Evolutionary conservation across 2,113 vertebrate species (phyloP).

Genomic region (Nyctereutes procyonoides): DNA sequence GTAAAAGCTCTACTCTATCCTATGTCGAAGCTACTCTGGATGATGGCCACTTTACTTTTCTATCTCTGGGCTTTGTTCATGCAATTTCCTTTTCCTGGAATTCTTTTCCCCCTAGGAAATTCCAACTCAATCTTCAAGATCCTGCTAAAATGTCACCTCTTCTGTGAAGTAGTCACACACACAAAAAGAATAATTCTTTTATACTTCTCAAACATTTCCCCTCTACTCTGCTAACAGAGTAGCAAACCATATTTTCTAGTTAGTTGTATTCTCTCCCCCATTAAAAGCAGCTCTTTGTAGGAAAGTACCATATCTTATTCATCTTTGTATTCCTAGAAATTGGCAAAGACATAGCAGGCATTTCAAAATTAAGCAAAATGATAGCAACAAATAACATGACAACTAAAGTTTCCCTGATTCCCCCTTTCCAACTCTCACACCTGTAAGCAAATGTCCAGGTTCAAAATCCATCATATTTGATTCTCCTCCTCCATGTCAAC

Average conservation of each 20-base stretch:
- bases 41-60: neutral
- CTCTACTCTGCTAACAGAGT: neutral
- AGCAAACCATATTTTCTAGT: neutral
- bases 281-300: neutral
- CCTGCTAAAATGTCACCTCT: neutral
- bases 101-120: slow-evolving; percentile 19
- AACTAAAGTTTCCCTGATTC: neutral
- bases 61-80: neutral
- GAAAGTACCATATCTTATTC: neutral
- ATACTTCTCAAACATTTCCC: neutral
- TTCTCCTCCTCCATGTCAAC: neutral
- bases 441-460: neutral
- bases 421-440: neutral
- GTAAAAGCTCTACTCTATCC: neutral
- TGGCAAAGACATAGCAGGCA: neutral
- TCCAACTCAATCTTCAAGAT: slow-evolving; percentile 16
- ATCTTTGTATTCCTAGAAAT: neutral
- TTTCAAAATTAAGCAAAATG: slow-evolving; percentile 32
- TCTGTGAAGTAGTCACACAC: neutral
- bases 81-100: slow-evolving; percentile 41
- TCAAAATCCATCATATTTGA: slow-evolving; percentile 10
- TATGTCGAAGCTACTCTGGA: neutral
- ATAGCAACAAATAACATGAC: neutral
- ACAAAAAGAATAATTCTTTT: neutral
- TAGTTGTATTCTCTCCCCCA: neutral